Evolutionary conservation across 2,797 vertebrate species (phyloP), one percentile per base, ranked within the genome.

Genomic region (Sebastiscus tertius): DNA sequence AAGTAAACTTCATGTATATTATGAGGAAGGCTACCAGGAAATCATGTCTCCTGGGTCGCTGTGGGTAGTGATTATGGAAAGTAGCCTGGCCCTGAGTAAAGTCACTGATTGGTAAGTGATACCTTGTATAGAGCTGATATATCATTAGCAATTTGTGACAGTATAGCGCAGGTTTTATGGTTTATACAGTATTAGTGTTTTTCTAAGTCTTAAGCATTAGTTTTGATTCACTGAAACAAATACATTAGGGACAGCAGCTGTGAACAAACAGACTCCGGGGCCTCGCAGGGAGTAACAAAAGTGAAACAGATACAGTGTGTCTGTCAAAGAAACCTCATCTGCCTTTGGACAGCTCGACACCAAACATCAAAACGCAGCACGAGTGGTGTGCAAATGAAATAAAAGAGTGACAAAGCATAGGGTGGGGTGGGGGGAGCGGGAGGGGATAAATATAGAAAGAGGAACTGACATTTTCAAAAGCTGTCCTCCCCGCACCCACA

Each of bases 391-490:
- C 74, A 83, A 79, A 86, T 75, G 26, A 87, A 78, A 80, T 61
- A 65, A 79, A 86, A 82, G 70, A 66, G 80, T 89, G 93, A 92
- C 77, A 88, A 93, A 87, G 90, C 89, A 92, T 5, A 54, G n/a
- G 36, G 36, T 39, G 56, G 24, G 13, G 36, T 14, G 13, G 70
- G 42, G 62, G 6, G 12, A 7, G 42, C 10, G n/a, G 60, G 59
- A 77, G 61, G 1, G n/a, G 33, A 72, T 93, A 93, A 92, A 93
- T 91, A 94, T 94, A 94, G 93, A 92, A 94, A 85, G 86, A 94
- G 94, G 93, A 95, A 95, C 89, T 93, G 91, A 90, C 89, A 90
- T 91, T 93, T 92, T 92, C 85, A 92, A 88, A 95, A 92, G 86
- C 92, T 87, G 87, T 89, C 93, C 92, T 91, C 78, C 73, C 81